Conservation (phyloP, 2,113 vertebrate species). For the Pseudopipra pipra region DNA sequence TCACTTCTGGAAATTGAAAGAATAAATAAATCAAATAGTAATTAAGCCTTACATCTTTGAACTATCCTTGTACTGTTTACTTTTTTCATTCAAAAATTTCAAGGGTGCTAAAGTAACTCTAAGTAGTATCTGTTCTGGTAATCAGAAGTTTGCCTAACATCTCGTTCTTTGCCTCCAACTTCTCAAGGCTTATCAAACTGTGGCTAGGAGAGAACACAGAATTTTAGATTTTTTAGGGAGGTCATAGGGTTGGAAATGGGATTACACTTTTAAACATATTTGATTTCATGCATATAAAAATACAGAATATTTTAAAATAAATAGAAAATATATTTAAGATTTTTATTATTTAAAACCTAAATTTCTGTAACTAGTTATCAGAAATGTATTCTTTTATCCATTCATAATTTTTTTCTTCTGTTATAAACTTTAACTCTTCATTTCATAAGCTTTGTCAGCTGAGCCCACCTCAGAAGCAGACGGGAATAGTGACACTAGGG, state of each 20-base stretch:
- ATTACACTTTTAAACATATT: background rate
- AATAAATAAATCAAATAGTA: background rate
- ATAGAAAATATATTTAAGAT: background rate
- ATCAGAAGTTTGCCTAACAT: background rate
- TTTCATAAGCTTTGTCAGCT: background rate
- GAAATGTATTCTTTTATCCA: background rate
- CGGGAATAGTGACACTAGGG: background rate
- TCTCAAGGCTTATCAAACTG: background rate
- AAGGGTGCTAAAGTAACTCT: background rate
- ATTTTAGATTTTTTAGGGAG: background rate
- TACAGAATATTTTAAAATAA: background rate
- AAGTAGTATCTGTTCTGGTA: background rate
- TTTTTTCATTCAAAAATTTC: background rate
- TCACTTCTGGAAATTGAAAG: background rate
- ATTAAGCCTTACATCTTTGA: background rate
- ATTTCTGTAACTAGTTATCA: background rate
- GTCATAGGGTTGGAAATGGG: background rate
- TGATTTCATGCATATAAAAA: accelerated
- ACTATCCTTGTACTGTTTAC: background rate
- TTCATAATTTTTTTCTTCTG: background rate
- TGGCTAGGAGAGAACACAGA: background rate
- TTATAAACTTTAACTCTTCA: background rate
- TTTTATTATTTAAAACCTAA: background rate
- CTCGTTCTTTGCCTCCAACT: background rate
- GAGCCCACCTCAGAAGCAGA: background rate